Percentiles rank a stretch among this genome's conserved stretches.
Evolutionary conservation across 2,113 vertebrate species (phyloP).

Genomic region (Cariama cristata): DNA sequence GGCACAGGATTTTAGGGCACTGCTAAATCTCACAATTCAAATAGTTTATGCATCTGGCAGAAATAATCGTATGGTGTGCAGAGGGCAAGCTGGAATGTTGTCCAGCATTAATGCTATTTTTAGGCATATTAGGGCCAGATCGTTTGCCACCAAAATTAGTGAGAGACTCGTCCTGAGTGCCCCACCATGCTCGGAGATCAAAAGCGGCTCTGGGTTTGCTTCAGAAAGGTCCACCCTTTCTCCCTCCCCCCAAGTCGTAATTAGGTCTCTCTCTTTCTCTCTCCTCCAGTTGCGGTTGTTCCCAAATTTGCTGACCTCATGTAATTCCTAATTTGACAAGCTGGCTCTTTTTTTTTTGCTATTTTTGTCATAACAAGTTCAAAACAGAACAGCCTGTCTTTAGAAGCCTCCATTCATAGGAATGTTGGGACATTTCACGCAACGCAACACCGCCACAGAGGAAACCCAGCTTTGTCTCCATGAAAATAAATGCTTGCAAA

Average conservation of each 20-base stretch:
- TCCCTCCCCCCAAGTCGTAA: conserved; percentile 17
- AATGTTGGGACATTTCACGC: neutral
- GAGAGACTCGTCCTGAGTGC: neutral
- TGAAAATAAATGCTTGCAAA: conserved; percentile 42
- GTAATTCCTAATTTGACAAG: conserved; percentile 66
- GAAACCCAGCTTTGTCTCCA: conserved; percentile 41
- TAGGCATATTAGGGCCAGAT: neutral
- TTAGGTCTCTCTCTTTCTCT: conserved; percentile 39
- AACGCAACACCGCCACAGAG: conserved; percentile 4
- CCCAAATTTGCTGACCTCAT: conserved; percentile 67
- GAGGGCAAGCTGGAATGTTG: neutral
- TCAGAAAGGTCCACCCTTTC: neutral
- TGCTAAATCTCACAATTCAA: neutral
- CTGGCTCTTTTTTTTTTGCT: neutral
- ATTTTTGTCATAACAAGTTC: conserved; percentile 44
- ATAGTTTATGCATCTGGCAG: neutral
- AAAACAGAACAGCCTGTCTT: conserved; percentile 12
- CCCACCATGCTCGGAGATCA: neutral
- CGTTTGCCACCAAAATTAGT: neutral
- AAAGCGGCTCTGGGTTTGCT: neutral
- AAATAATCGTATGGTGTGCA: neutral
- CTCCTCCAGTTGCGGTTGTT: conserved; percentile 1
- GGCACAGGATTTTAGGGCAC: neutral
- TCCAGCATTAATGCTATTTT: neutral
- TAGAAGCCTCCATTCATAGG: conserved; percentile 15